Evolutionary conservation across 2,888 invertebrate genomes (phyloP), one percentile per base, ranked within the genome.

Genomic region (Spodoptera picta): DNA sequence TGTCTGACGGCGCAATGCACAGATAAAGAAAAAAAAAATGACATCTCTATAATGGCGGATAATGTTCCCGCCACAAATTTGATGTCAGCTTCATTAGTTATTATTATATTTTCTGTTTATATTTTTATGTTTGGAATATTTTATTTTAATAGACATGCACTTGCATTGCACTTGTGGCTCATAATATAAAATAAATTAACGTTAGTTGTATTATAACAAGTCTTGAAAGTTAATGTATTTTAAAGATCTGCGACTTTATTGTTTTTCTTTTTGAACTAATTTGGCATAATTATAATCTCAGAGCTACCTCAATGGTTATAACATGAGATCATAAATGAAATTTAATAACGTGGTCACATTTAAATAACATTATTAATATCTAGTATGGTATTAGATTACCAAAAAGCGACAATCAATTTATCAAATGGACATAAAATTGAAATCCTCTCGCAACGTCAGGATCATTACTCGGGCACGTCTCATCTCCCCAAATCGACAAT

Each of bases 401-500:
- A 43, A 52, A 61, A 55, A 58, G 47, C 23, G 23, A 55, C 41
- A 23, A 67, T 55, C 7, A 52, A 65, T 61, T 52, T n/a, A 57
- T 48, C 14, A 62, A 69, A 71, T 62, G 47, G 48, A 63, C 56
- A 45, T 61, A 54, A 69, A 63, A 66, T 65, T 70, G 55, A 84
- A 88, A 86, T 87, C 86, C 83, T 79, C 67, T 67, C 57, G 65
- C 82, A 83, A 83, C 79, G 80, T 81, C 76, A 82, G 89, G 87
- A 90, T 91, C 92, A 92, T 92, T 92, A 92, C 90, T 89, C 81
- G 81, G 83, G 81, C 83, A 84, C 84, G 85, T 90, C 86, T 83
- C 84, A 80, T 83, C 83, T 84, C 81, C 80, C 83, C 75, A 92
- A 91, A 93, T 91, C 90, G 93, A 94, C 90, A 91, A 93, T 93